Conservation (phyloP, 2,113 vertebrate genomes). For the Recurvirostra avosetta region DNA sequence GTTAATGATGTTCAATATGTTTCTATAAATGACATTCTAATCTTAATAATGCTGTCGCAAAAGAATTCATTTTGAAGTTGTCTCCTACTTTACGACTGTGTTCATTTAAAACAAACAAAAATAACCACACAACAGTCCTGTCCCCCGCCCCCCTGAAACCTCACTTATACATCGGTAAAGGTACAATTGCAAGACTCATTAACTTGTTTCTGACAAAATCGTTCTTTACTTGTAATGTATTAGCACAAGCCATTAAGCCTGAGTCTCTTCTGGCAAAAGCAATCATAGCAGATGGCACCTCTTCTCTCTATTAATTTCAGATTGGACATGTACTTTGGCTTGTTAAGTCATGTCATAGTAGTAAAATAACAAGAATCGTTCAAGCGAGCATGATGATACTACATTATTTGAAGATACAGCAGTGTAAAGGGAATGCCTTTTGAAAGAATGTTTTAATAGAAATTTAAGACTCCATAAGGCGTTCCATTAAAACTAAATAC, state of each 20-base stretch:
- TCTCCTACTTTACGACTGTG: not conserved
- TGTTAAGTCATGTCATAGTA: slow-evolving; percentile 63
- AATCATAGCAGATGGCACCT: slow-evolving; percentile 68
- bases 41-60: not conserved
- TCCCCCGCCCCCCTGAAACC: not conserved
- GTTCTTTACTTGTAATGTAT: slow-evolving; percentile 46
- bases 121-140: not conserved
- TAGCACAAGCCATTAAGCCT: slow-evolving; percentile 64
- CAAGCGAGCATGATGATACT: slow-evolving; percentile 21
- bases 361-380: slow-evolving; percentile 60
- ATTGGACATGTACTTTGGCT: slow-evolving; percentile 67
- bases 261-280: slow-evolving; percentile 68
- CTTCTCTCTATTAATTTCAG: slow-evolving; percentile 71
- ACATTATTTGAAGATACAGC: not conserved
- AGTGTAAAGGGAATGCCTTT: not conserved
- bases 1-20: not conserved
- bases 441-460: slow-evolving; percentile 1
- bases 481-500: slow-evolving; percentile 56
- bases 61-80: not conserved
- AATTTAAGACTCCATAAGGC: slow-evolving; percentile 16
- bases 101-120: not conserved
- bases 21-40: not conserved
- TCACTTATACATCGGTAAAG: not conserved
- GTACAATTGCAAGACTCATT: slow-evolving; percentile 54
- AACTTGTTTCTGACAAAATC: slow-evolving; percentile 57